Evolutionary conservation across 1,140 invertebrate genomes (phyloP).

Genomic region (Phthorimaea operculella): DNA sequence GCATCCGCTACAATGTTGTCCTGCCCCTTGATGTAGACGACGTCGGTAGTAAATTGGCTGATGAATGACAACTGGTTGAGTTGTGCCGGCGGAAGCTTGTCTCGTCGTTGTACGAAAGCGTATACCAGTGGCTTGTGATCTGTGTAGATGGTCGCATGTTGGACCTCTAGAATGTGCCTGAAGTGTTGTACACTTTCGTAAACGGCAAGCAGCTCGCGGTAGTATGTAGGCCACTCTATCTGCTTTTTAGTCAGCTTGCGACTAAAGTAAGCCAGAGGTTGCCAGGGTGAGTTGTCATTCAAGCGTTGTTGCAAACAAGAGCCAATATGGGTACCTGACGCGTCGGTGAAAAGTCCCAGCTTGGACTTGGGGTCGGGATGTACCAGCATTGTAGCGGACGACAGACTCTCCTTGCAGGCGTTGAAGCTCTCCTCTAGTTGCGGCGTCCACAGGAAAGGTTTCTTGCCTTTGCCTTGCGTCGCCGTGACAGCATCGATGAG

Average conservation of each 20-base stretch:
- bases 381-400: conserved; percentile 21
- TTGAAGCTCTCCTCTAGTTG: conserved; percentile 28
- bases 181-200: conserved; percentile 58
- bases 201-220: conserved; percentile 56
- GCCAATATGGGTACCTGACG: conserved; percentile 45
- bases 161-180: conserved; percentile 39
- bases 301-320: conserved; percentile 37
- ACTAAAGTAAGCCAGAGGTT: conserved; percentile 48
- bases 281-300: conserved; percentile 7
- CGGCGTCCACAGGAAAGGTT: neutral
- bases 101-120: conserved; percentile 29
- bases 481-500: conserved; percentile 1
- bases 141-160: conserved; percentile 40
- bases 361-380: conserved; percentile 18
- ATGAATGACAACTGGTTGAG: conserved; percentile 14
- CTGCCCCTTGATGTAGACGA: conserved; percentile 13
- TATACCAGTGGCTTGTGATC: conserved; percentile 57
- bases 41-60: conserved; percentile 19
- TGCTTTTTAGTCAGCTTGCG: conserved; percentile 34
- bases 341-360: conserved; percentile 34
- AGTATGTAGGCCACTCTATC: conserved; percentile 28
- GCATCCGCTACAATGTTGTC: conserved; percentile 22
- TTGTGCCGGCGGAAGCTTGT: conserved; percentile 16
- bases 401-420: conserved; percentile 39
- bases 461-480: conserved; percentile 1